Base-by-base conservation (phyloP, 2,888 invertebrate species). In the Choristoneura rosaceana region DNA sequence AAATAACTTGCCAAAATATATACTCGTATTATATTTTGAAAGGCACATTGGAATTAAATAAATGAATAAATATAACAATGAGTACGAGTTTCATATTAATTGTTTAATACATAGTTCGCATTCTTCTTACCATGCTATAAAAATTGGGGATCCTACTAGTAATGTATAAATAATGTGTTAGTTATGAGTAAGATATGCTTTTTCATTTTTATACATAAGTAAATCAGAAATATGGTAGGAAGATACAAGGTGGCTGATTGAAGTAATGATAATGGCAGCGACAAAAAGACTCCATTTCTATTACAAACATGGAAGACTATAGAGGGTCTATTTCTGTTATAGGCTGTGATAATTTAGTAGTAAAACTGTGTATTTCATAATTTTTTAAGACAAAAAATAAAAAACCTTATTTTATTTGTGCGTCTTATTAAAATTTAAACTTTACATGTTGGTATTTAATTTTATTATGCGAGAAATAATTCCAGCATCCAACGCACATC, bases 301-400 rank as follows among this genome's bases (percentile, higher is more conserved):
- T 61, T 61, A n/a, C 59, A 59, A 38, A 25, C 47, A 55, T 69
- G 33, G 47, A 55, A 75, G 61, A 70, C 64, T 52, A 67, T 70
- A 65, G 59, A 74, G 76, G 73, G 80, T 87, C 81, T 85, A 81
- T 86, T 79, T 78, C 75, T 78, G 41, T 69, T 43, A 83, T 87
- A 88, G 90, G 86, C 90, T 90, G 90, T 90, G 90, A 90, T 91
- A 85, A 81, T 81, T 68, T 78, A 59, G 60, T 68, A 8, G 55
- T 59, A 14, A 58, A 43, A 33, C 15, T 43, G 47, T 38, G 25
- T 58, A 47, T 58, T 58, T 60, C 34, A 17, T 69, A 60, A 52
- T 8, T 64, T 41, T 60, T 59, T 60, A 64, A 68, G 41, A 58
- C 8, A 47, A 67, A 15, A 47, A 67, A 71, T 71, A 63, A 71